These are phyloP conservation scores for Engraulis encrasicolus DNA, from an alignment of 2,113 vertebrate species.

Conservation along the genomic window DNA sequence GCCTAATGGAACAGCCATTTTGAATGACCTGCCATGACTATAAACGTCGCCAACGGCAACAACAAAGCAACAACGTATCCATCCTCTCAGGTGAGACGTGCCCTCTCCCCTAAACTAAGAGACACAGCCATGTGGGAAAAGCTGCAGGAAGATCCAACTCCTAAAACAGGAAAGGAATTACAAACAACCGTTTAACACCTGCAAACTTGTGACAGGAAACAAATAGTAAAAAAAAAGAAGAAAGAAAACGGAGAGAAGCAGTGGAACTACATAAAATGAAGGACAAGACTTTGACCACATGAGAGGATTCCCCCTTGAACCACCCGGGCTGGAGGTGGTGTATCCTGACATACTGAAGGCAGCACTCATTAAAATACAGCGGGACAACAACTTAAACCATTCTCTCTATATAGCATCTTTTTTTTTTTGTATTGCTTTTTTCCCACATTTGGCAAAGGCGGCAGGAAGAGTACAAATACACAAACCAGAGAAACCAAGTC, in stretches of 20 bases:
- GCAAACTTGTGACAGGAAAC: background rate
- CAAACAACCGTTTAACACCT: background rate
- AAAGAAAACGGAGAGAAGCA: background rate
- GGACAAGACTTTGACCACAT: background rate
- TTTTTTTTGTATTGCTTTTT: conserved; percentile 4
- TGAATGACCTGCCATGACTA: background rate
- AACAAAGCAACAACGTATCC: too few species aligned
- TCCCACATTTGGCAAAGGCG: background rate
- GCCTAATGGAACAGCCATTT: background rate
- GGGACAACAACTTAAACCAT: background rate
- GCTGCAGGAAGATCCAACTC: too few species aligned
- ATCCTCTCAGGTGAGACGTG: background rate
- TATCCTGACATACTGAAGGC: background rate
- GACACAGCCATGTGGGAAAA: background rate
- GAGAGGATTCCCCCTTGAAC: background rate
- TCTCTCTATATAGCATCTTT: background rate
- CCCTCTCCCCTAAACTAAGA: background rate
- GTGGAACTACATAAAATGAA: background rate
- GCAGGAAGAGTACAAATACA: background rate
- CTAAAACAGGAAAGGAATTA: background rate
- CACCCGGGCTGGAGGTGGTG: background rate
- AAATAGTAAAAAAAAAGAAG: too few species aligned
- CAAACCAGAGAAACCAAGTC: background rate
- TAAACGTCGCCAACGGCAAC: background rate
- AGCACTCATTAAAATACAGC: background rate